phyloP scores from a whole-genome alignment of 2,797 vertebrate species.

The Okamejei kenojei region DNA sequence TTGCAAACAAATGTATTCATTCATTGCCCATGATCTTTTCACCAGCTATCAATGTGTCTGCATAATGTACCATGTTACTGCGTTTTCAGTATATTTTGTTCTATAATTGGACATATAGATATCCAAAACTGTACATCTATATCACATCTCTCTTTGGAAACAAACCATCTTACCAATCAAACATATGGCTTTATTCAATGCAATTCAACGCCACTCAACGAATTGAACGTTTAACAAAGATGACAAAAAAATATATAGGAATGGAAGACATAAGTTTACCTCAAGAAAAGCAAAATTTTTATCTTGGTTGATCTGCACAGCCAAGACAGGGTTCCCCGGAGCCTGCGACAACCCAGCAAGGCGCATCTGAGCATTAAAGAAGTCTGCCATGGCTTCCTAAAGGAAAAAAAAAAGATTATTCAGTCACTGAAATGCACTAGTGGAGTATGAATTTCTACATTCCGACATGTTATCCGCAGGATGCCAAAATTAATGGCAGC shows the following conservation, averaged over 20 bases:
- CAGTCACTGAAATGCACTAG: background rate
- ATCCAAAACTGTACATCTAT: background rate
- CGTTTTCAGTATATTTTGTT: background rate
- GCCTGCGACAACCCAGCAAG: constrained; percentile 63
- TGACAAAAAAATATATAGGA: background rate
- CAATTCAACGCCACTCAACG: background rate
- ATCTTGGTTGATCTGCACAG: constrained; percentile 69
- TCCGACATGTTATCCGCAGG: background rate
- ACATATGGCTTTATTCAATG: background rate
- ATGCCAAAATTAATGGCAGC: background rate
- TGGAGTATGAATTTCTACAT: background rate
- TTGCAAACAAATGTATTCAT: background rate
- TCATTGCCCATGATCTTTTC: background rate
- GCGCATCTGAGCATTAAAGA: constrained; percentile 69
- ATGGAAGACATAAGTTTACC: constrained; percentile 44
- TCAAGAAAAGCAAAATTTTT: constrained; percentile 68
- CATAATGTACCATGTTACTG: background rate
- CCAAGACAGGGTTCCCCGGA: constrained; percentile 63
- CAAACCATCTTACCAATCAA: background rate
- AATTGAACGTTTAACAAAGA: background rate
- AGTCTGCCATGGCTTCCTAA: constrained; percentile 66
- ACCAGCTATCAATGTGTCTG: background rate
- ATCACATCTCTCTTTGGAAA: background rate
- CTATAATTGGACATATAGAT: background rate
- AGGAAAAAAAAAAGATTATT: background rate